These are phyloP conservation scores for Pristionchus maxplancki DNA, from an alignment of 2,888 invertebrate genomes.

Conservation along the genomic window DNA sequence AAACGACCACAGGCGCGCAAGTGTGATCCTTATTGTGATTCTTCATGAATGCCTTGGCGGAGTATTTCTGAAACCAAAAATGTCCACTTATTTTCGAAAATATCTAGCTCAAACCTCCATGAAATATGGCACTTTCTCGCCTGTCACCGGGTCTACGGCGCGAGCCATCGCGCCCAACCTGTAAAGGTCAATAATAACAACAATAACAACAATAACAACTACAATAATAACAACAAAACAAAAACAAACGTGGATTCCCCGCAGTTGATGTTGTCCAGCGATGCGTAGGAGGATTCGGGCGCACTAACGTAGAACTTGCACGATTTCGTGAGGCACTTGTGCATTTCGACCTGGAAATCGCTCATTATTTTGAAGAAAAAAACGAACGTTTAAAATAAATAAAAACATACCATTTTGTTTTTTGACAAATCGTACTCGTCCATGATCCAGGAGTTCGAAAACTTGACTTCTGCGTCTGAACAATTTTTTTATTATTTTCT, in stretches of 20 bases:
- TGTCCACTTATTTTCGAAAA: background rate
- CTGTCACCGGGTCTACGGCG: background rate
- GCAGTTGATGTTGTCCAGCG: conserved; percentile 2
- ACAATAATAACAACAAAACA: background rate
- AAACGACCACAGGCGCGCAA: background rate
- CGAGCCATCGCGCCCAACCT: background rate
- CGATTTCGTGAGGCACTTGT: background rate
- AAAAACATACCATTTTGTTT: background rate
- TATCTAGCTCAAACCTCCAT: background rate
- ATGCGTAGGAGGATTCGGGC: background rate
- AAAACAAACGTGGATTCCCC: background rate
- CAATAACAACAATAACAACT: background rate
- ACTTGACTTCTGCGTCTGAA: conserved; percentile 7
- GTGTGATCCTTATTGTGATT: background rate
- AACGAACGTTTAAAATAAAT: background rate
- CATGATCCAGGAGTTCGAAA: background rate
- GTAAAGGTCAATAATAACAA: background rate
- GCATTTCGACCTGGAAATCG: conserved; percentile 16
- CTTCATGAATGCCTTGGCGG: conserved; percentile 31
- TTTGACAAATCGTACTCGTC: background rate
- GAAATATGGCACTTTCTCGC: background rate
- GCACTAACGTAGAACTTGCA: conserved; percentile 16
- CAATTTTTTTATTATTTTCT: background rate
- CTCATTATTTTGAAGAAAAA: too few species aligned
- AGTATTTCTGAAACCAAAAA: background rate